Conservation (phyloP, 2,888 invertebrate genomes). For the Scaptomyza flava region DNA sequence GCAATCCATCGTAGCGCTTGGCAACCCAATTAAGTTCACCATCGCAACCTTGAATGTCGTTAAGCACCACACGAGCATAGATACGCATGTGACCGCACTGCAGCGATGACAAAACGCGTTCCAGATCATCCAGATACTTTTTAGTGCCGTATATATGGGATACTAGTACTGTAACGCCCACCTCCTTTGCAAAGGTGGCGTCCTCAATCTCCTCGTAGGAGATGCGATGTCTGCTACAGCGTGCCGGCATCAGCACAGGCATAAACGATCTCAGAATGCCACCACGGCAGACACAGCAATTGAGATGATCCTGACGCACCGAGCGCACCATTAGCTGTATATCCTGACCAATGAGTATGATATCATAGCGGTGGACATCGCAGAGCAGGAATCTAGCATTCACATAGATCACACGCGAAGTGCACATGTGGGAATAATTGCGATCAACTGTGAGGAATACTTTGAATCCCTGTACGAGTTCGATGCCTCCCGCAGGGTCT, state of each 20-base stretch:
- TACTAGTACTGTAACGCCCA: constrained; percentile 76
- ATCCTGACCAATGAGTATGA: constrained; percentile 74
- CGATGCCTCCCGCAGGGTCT: not conserved
- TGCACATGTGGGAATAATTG: constrained; percentile 54
- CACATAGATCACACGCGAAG: constrained; percentile 62
- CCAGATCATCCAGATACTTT: constrained; percentile 62
- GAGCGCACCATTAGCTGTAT: constrained; percentile 69
- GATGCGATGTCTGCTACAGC: constrained; percentile 60
- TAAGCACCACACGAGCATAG: constrained; percentile 71
- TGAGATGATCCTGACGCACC: constrained; percentile 33
- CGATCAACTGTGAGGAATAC: constrained; percentile 67
- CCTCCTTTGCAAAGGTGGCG: constrained; percentile 77
- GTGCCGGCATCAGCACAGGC: constrained; percentile 75
- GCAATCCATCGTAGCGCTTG: constrained; percentile 75
- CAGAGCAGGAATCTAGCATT: constrained; percentile 75
- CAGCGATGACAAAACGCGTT: constrained; percentile 50
- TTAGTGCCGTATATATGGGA: constrained; percentile 61
- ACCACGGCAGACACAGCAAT: constrained; percentile 65
- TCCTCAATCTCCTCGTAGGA: constrained; percentile 83
- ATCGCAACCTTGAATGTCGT: constrained; percentile 60
- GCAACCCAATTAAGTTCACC: constrained; percentile 68
- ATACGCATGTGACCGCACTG: constrained; percentile 66
- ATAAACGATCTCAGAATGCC: constrained; percentile 67
- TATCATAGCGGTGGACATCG: constrained; percentile 69
- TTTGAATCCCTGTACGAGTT: constrained; percentile 40